Conservation (phyloP, 2,797 vertebrate species). For the Paguma larvata region DNA sequence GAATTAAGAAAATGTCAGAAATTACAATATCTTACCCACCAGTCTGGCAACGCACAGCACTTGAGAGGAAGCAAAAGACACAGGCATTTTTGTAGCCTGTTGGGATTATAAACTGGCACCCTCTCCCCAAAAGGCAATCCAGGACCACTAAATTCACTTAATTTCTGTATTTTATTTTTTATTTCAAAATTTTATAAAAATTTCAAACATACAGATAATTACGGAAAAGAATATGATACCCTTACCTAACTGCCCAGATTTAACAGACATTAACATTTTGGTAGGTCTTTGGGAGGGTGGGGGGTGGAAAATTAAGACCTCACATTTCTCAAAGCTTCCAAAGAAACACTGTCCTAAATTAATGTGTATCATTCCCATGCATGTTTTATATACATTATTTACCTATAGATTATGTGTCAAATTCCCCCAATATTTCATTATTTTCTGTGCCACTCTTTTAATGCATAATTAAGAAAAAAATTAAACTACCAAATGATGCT, state of each 20-base stretch:
- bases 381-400: not conserved
- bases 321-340: not conserved
- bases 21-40: not conserved
- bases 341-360: not conserved
- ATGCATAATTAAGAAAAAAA: not conserved
- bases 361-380: not conserved
- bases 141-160: slow-evolving; percentile 7
- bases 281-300: not conserved
- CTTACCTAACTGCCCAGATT: not conserved
- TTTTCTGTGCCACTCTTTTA: not conserved
- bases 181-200: slow-evolving; percentile 32
- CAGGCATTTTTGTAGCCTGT: not conserved
- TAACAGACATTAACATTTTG: not conserved
- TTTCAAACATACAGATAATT: slow-evolving; percentile 15
- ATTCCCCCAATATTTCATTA: not conserved
- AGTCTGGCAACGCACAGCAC: not conserved
- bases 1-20: slow-evolving; percentile 16
- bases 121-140: slow-evolving; percentile 26
- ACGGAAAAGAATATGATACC: not conserved
- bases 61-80: not conserved
- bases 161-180: slow-evolving; percentile 1
- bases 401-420: not conserved
- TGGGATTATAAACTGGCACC: not conserved
- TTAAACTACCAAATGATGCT: not conserved
- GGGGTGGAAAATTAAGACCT: not conserved